Evolutionary conservation across 2,888 invertebrate genomes (phyloP).

Genomic region (Drosophila tanythrix): DNA sequence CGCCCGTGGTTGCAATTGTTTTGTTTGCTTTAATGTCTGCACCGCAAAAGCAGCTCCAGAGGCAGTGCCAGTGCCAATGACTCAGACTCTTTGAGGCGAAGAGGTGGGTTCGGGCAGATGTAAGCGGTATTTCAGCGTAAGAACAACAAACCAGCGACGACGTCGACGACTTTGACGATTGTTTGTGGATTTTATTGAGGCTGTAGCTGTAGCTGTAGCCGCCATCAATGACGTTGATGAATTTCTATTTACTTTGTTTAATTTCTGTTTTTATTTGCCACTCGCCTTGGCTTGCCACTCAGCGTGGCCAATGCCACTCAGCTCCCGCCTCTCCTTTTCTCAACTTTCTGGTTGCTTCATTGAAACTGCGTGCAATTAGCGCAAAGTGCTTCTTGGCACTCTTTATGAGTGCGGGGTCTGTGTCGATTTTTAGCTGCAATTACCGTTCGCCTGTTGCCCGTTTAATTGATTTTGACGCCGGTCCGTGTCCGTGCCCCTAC

Average conservation of each 20-base stretch:
- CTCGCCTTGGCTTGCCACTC: conserved; percentile 69
- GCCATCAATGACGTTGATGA: conserved; percentile 75
- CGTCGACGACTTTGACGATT: conserved; percentile 45
- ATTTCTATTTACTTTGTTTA: conserved; percentile 82
- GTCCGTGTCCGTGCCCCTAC: conserved; percentile 44
- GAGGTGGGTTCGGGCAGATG: conserved; percentile 4
- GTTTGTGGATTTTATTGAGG: conserved; percentile 77
- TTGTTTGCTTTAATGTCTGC: conserved; percentile 73
- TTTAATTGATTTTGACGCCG: conserved; percentile 82
- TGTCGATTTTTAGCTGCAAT: conserved; percentile 76
- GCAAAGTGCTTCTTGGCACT: conserved; percentile 72
- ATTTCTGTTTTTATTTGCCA: conserved; percentile 80
- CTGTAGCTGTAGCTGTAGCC: conserved; percentile 19
- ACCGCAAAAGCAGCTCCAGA: conserved; percentile 40
- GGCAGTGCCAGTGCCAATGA: conserved; percentile 10
- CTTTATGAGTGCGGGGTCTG: conserved; percentile 51
- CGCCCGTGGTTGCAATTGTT: conserved; percentile 59
- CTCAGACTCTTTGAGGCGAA: not conserved
- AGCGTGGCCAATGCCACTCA: conserved; percentile 14
- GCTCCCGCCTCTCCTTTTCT: not conserved
- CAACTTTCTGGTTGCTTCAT: conserved; percentile 14
- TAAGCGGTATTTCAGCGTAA: conserved; percentile 14
- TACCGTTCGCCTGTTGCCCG: conserved; percentile 74
- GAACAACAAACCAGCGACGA: conserved; percentile 56
- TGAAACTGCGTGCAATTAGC: conserved; percentile 77